Evolutionary conservation across 2,888 invertebrate genomes (phyloP), one percentile per base, ranked within the genome.

Genomic region (Ferdinandea cuprea): DNA sequence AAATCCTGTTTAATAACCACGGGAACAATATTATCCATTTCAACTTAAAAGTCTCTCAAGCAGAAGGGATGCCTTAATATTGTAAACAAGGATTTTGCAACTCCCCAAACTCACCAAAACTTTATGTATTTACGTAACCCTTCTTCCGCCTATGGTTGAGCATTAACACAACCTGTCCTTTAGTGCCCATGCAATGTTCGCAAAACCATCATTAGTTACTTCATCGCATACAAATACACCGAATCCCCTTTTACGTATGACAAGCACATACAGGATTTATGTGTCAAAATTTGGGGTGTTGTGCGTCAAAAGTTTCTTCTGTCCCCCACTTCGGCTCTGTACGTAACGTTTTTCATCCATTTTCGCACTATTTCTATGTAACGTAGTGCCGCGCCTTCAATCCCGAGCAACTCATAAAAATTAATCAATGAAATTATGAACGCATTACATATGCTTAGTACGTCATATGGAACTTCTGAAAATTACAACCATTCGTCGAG

Each of bases 391-490:
- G 9, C 13, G 13, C 13, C 17, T 1, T 9, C 11, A 65, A 13
- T 25, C n/a, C 44, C 13, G n/a, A 9, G 30, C 19, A 30, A 11
- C 35, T 8, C 37, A 28, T 58, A 58, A 37, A 58, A 58, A 69
- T 69, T 58, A 69, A 69, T 69, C 56, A 69, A 48, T 46, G 17
- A 46, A 69, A 56, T 48, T 58, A 69, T 48, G 28, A 58, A 69
- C 69, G 37, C 58, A 69, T 69, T 58, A 48, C 58, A 69, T 48
- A 69, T 69, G 69, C 69, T 69, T 11, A 17, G 56, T 69, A 54
- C 54, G 63, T 63, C 32, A 44, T 44, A 25, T 35, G 37, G 11
- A 73, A 59, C 17, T 69, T 56, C n/a, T 58, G 35, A 48, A 56
- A 54, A 58, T 56, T 42, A 52, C 50, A 15, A 8, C 32, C 15